These are phyloP conservation scores for Vultur gryphus DNA, from an alignment of 2,797 vertebrate species.

Conservation along the genomic window DNA sequence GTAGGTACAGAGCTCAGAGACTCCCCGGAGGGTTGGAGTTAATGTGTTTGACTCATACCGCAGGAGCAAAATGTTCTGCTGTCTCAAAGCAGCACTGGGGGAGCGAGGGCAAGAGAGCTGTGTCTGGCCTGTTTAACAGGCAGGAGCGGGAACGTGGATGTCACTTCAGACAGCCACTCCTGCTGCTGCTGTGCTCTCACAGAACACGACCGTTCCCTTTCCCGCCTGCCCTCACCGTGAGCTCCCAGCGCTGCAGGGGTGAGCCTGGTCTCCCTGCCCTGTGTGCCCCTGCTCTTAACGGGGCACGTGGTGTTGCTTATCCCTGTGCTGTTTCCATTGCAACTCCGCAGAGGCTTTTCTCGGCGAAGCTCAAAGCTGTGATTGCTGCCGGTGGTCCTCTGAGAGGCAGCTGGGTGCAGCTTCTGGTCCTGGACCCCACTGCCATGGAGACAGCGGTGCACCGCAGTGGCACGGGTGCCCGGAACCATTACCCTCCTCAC, in stretches of 20 bases:
- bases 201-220: accelerated
- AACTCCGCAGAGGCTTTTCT: background rate
- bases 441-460: background rate
- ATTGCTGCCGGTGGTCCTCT: accelerated
- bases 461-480: accelerated
- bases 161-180: background rate
- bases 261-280: background rate
- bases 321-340: accelerated
- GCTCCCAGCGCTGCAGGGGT: accelerated
- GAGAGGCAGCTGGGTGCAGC: background rate
- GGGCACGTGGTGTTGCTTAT: accelerated
- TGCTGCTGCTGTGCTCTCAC: background rate
- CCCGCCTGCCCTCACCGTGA: accelerated
- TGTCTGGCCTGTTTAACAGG: background rate
- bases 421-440: background rate
- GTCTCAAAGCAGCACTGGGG: background rate
- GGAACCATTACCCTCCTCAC: accelerated
- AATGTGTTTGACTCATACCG: background rate
- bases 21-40: background rate
- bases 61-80: background rate
- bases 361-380: accelerated
- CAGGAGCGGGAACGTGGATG: background rate
- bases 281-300: accelerated
- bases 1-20: background rate
- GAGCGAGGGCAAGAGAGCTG: background rate